These are phyloP conservation scores for Cylindroiulus punctatus DNA, from an alignment of 2,888 invertebrate species.

Conservation along the genomic window DNA sequence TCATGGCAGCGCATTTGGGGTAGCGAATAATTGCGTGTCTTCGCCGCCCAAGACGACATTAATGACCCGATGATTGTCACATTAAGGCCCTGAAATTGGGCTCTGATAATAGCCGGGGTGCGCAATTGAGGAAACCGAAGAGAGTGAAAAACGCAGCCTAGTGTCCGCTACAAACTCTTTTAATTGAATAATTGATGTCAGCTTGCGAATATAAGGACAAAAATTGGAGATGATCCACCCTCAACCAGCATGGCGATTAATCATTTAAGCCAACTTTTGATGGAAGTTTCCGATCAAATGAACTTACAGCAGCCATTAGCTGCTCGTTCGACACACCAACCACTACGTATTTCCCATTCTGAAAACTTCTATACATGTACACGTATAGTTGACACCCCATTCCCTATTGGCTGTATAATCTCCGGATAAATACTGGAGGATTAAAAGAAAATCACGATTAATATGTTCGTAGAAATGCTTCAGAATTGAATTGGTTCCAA, in stretches of 20 bases:
- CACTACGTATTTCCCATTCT: background rate
- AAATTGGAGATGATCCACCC: conserved; percentile 31
- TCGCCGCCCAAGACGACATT: conserved; percentile 52
- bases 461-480: conserved; percentile 13
- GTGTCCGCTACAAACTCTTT: conserved; percentile 51
- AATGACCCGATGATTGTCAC: conserved; percentile 52
- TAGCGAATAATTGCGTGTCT: conserved; percentile 36
- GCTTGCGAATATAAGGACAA: conserved; percentile 48
- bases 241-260: conserved; percentile 48
- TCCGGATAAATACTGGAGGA: background rate
- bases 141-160: conserved; percentile 48
- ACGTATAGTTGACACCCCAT: background rate
- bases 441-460: conserved; percentile 24
- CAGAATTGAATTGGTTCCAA: conserved; percentile 2
- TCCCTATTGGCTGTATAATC: background rate
- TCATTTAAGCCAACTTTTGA: conserved; percentile 51
- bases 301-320: conserved; percentile 29
- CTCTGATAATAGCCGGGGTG: conserved; percentile 49
- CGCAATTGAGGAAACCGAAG: conserved; percentile 53
- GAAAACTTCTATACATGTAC: background rate
- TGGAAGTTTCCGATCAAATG: conserved; percentile 54
- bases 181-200: conserved; percentile 54
- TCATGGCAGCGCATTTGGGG: conserved; percentile 33
- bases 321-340: background rate
- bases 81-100: conserved; percentile 48